These are phyloP conservation scores for Agriopis aurantiaria DNA, from an alignment of 2,888 invertebrate genomes.

Conservation along the genomic window DNA sequence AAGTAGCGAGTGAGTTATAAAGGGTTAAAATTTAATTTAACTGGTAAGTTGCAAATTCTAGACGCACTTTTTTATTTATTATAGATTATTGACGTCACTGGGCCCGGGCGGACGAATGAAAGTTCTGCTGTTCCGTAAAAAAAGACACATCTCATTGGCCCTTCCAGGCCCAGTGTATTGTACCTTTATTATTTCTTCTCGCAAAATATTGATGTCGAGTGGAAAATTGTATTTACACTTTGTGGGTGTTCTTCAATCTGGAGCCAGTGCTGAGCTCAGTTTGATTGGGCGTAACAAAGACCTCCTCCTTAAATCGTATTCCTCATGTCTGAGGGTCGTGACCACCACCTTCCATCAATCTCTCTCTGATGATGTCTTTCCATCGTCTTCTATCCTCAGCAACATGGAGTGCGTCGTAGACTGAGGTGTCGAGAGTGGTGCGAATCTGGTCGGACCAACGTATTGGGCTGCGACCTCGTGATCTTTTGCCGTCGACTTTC, in stretches of 20 bases:
- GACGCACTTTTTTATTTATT: neutral
- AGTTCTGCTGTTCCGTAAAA: neutral
- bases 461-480: too few species aligned
- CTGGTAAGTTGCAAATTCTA: neutral
- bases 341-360: too few species aligned
- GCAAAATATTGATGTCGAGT: constrained; percentile 2
- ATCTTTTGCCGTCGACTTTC: too few species aligned
- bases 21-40: neutral
- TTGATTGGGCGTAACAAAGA: too few species aligned
- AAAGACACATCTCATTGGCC: too few species aligned
- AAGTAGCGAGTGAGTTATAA: constrained; percentile 4
- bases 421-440: too few species aligned
- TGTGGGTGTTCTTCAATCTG: neutral
- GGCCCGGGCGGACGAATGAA: neutral
- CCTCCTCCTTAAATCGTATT: too few species aligned
- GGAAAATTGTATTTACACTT: constrained; percentile 6
- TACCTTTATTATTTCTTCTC: neutral
- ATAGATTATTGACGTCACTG: neutral
- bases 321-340: too few species aligned
- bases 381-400: too few species aligned
- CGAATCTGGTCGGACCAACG: too few species aligned
- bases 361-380: too few species aligned
- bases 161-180: neutral
- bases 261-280: neutral
- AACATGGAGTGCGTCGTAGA: too few species aligned